Evolutionary conservation across 2,888 invertebrate species (phyloP).

Genomic region (Dascillus cervinus): DNA sequence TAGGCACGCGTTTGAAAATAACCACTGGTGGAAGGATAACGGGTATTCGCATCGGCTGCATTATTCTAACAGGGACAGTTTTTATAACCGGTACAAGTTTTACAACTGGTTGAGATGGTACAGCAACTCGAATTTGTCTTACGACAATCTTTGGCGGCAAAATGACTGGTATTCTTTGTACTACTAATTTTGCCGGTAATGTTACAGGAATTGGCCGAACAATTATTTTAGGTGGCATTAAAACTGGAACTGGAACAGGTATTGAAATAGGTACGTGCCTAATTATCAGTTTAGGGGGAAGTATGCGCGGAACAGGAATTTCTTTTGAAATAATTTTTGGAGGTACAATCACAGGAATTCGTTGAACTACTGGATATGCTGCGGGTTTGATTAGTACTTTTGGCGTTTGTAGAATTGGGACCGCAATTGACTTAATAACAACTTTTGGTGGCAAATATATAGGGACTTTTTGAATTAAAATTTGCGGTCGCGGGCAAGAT

Average conservation of each 20-base stretch:
- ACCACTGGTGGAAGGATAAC: conserved; percentile 1
- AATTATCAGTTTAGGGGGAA: conserved; percentile 1
- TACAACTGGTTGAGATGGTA: conserved; percentile 1
- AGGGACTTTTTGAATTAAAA: not conserved
- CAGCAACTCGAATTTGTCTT: conserved; percentile 2
- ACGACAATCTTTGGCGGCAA: conserved; percentile 6
- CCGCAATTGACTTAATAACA: not conserved
- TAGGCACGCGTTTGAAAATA: conserved; percentile 3
- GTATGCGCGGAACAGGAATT: conserved; percentile 1
- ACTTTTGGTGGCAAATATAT: conserved; percentile 2
- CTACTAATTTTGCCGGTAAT: conserved; percentile 2
- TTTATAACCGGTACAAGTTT: conserved; percentile 5
- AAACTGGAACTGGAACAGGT: conserved; percentile 7
- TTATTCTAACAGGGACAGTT: conserved; percentile 2
- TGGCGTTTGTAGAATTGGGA: conserved; percentile 1
- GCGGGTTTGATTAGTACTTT: not conserved
- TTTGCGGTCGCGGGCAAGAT: not conserved
- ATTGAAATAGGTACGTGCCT: conserved; percentile 3
- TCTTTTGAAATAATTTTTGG: conserved; percentile 3
- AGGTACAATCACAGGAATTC: not conserved
- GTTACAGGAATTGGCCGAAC: conserved; percentile 5
- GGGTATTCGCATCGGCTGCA: not conserved
- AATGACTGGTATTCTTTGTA: conserved; percentile 1
- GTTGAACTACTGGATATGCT: not conserved
- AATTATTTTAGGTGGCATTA: conserved; percentile 6